Evolutionary conservation across 2,797 vertebrate species (phyloP), one percentile per base, ranked within the genome.

Genomic region (Enteromius viviparus): DNA sequence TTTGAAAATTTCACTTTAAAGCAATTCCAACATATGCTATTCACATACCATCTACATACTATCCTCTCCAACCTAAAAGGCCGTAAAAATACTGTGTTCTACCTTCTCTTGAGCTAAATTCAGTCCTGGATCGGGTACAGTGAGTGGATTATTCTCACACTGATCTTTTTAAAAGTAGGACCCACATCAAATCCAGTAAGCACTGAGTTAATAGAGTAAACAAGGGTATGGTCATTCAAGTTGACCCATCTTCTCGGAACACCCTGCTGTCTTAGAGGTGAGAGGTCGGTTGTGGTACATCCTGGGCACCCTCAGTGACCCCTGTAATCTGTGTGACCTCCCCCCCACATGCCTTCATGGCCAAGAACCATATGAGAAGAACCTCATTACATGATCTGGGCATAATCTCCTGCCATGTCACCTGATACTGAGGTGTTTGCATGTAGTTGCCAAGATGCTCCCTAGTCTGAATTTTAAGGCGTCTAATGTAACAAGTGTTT

Each of bases 321-420:
- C 29, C 21, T 47, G 17, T 6, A 6, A 80, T 40, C 29, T 72
- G 32, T 21, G 2, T 65, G 60, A 58, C 34, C 14, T 49, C 29
- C 45, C 29, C 23, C 47, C 19, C 23, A 37, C 79, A 23, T 65
- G 74, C 66, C 47, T 40, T 88, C 89, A 89, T 89, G 75, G 82
- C 80, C 89, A 90, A 91, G 92, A 93, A 90, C 89, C 71, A 84
- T 47, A 85, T 87, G 80, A 84, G 85, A 80, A 89, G 86, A 86
- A 85, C 84, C 82, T 89, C 78, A 91, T 91, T 91, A 91, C 89
- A 89, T 87, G 90, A 91, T 88, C 89, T 84, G 77, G 11, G 86
- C 86, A 88, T 47, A 87, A 89, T 87, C 84, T 84, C 87, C 76
- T 85, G 87, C 82, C 77, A 53, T 92, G 93, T 91, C 86, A 94